These are phyloP conservation scores for Paratrypauchen microcephalus DNA, from an alignment of 2,797 vertebrate species.

Conservation along the genomic window DNA sequence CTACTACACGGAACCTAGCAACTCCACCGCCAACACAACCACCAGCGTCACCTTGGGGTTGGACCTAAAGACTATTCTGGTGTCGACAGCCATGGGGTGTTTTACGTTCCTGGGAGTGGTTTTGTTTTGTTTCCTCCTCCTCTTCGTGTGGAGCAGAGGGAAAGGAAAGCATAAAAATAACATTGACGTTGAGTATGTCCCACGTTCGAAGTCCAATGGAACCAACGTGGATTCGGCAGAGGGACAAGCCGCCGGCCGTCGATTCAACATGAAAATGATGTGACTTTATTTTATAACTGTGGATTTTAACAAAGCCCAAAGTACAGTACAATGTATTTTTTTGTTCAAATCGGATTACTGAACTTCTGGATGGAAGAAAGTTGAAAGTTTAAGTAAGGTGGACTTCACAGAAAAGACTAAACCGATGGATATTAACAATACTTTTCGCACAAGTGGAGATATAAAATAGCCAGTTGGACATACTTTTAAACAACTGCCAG, in stretches of 20 bases:
- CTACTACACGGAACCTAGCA: slow-evolving; percentile 94
- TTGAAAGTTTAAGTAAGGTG: slow-evolving; percentile 9
- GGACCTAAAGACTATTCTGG: slow-evolving; percentile 98
- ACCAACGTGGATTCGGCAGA: slow-evolving; percentile 85
- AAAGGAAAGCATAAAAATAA: slow-evolving; percentile 99
- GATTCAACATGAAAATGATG: slow-evolving; percentile 99
- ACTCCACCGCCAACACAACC: slow-evolving; percentile 91
- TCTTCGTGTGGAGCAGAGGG: slow-evolving; percentile 98
- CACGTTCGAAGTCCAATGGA: slow-evolving; percentile 89
- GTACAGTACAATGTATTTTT: slow-evolving; percentile 72
- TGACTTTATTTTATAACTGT: slow-evolving; percentile 71
- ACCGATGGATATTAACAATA: slow-evolving; percentile 44
- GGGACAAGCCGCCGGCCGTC: slow-evolving; percentile 85
- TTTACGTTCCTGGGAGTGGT: slow-evolving; percentile 99
- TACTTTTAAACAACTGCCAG: slow-evolving; percentile 39
- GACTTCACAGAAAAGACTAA: slow-evolving; percentile 35
- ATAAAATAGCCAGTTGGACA: slow-evolving; percentile 42
- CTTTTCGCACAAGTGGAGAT: slow-evolving; percentile 46
- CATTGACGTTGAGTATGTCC: slow-evolving; percentile 99
- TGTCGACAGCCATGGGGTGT: slow-evolving; percentile 99
- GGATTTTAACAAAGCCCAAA: slow-evolving; percentile 57
- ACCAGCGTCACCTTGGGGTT: slow-evolving; percentile 86
- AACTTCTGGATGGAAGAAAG: slow-evolving; percentile 40
- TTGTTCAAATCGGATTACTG: slow-evolving; percentile 57
- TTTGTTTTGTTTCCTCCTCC: slow-evolving; percentile 98